Percentiles rank a stretch among this genome's conserved stretches.
Conservation (phyloP, 2,797 vertebrate genomes). For the Fistularia commersonii region DNA sequence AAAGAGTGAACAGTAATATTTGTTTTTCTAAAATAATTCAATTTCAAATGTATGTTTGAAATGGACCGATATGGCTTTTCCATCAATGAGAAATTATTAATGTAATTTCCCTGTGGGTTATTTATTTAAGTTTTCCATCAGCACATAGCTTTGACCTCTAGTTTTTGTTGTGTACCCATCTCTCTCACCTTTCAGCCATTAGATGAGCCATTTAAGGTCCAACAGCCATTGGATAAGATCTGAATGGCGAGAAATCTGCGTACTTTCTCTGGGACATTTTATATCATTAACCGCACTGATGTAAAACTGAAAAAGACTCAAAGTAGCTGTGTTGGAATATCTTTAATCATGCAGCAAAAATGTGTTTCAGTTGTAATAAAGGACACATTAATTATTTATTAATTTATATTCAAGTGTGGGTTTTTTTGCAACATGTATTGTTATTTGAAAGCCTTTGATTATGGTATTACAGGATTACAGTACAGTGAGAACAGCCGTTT, state of each 20-base stretch:
- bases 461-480: no score
- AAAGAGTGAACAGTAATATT: constrained; percentile 5
- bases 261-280: constrained; percentile 62
- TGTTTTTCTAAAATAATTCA: constrained; percentile 1
- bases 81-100: constrained; percentile 16
- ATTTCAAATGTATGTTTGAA: constrained; percentile 5
- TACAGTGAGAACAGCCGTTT: no score
- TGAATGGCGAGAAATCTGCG: constrained; percentile 45
- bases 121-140: constrained; percentile 8
- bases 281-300: constrained; percentile 40
- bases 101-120: constrained; percentile 20
- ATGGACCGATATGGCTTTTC: constrained; percentile 10
- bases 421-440: no score
- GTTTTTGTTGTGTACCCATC: constrained; percentile 47
- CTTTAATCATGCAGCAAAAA: not conserved
- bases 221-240: constrained; percentile 49
- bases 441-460: no score
- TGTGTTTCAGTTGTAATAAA: no score
- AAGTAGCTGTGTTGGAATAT: constrained; percentile 4
- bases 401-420: no score
- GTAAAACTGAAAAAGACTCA: constrained; percentile 7
- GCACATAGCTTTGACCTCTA: constrained; percentile 50
- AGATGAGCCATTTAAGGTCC: constrained; percentile 40
- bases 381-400: no score
- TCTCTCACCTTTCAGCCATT: constrained; percentile 56